phyloP scores from a whole-genome alignment of 2,797 vertebrate genomes.

The Phataginus tricuspis region DNA sequence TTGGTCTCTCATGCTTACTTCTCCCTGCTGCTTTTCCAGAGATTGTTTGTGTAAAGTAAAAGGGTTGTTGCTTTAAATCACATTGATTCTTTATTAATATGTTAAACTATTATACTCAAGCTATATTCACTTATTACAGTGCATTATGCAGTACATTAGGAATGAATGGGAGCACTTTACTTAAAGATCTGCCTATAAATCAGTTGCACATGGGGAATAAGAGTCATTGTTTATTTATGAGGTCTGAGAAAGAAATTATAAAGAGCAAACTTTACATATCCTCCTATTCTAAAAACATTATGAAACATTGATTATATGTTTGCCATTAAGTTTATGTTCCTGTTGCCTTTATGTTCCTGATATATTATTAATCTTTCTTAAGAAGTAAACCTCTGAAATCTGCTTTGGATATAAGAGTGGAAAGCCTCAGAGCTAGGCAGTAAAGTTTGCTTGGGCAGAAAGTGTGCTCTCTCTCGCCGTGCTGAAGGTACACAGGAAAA shows the following conservation, averaged over 20 bases:
- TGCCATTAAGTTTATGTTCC: conserved; percentile 59
- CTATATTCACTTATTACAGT: conserved; percentile 53
- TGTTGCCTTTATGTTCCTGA: conserved; percentile 56
- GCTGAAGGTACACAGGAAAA: neutral
- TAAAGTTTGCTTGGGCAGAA: neutral
- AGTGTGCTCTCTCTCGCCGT: neutral
- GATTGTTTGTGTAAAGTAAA: conserved; percentile 31
- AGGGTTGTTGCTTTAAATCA: conserved; percentile 52
- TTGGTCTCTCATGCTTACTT: neutral
- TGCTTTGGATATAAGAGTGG: neutral
- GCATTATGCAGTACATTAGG: conserved; percentile 54
- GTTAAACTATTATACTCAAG: conserved; percentile 22
- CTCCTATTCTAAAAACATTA: conserved; percentile 70
- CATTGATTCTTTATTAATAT: conserved; percentile 60
- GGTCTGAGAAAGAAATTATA: conserved; percentile 62
- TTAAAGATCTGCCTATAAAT: conserved; percentile 74
- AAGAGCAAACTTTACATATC: conserved; percentile 7
- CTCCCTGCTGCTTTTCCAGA: neutral
- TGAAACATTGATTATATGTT: conserved; percentile 77
- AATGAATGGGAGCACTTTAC: conserved; percentile 58
- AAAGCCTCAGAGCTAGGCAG: neutral
- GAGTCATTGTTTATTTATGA: conserved; percentile 77
- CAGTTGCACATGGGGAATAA: conserved; percentile 7
- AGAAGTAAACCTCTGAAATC: conserved; percentile 31
- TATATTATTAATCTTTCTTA: conserved; percentile 64